Base-by-base conservation (phyloP, 2,113 vertebrate genomes). In the Catharus minimus region DNA sequence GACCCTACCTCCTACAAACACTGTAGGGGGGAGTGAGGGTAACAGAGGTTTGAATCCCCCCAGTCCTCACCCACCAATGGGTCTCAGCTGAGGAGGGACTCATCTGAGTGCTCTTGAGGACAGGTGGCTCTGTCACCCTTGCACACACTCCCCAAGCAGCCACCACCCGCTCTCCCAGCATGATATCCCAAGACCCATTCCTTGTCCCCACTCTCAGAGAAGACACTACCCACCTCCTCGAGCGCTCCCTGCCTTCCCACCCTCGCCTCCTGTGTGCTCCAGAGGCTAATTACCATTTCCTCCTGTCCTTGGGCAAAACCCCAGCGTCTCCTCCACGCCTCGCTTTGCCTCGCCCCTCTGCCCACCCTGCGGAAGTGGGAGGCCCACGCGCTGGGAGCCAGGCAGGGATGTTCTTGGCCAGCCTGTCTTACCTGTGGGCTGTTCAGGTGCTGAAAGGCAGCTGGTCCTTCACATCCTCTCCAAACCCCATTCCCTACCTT, bases 131-230 rank as follows among this genome's bases (percentile, higher is more conserved):
- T 11, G 4, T 65, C 27, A 68, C 67, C 38, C n/a, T 57, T 8
- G 0, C 4, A 1, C 75, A 71, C 19, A 2, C 22, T 28, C 53
- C 44, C 55, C 27, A 49, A 73, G 72, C 32, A 56, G 27, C 49
- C 20, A 27, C 18, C 41, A 36, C 21, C 4, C 15, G 28, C 26
- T 44, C 1, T 1, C 36, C 33, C 14, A 5, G 46, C 22, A 33
- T 0, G 1, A 46, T 52, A 28, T 33, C 32, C 46, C 2, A 5
- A n/a, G 27, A 39, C 44, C 33, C 0, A 0, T 38, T 66, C 47
- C 9, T 11, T n/a, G 19, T 32, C 12, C 53, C 58, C 8, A 2
- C 6, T 66, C 62, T 52, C 62, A 62, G 30, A 67, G 49, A 61
- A 65, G 71, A 38, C 0, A 0, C 7, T 27, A 14, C 61, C 56